Base-by-base conservation (phyloP, 2,888 invertebrate genomes). In the Ophion ventricosus region DNA sequence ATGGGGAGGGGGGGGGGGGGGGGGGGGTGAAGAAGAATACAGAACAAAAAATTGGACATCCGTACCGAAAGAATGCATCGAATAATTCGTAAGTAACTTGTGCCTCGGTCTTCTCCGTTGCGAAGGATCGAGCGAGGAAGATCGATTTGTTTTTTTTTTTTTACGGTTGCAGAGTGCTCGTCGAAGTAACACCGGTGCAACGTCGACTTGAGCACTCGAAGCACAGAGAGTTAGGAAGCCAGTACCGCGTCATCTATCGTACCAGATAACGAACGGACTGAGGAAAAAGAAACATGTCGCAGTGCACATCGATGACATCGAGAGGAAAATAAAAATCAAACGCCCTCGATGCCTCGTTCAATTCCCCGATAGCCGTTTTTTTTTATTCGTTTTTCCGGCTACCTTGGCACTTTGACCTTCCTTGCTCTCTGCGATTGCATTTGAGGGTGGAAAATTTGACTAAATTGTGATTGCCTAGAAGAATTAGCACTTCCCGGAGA, bases 121-220 rank as follows among this genome's bases (percentile, higher is more conserved):
- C 25, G 79, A 49, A 84, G 82, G 88, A 80, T 83, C 84, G 66
- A 82, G 87, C 87, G 87, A 88, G 89, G 87, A 88, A 88, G 85
- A 89, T 90, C 90, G 88, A 90, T 87, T 43, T 7, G 3, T 5
- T 43, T 11, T 43, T 43, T 43, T 43, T 43, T 43, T 14, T 87
- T 88, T 85, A 87, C 86, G 80, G 63, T 67, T 79, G 43, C 8
- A 84, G 90, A 92, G 89, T 92, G 88, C 90, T 87, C 91, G 91
- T 91, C 91, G 88, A 91, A 88, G 91, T 87, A 87, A 87, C 85
- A 83, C 67, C 83, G 69, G 78, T 86, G 56, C 43, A 67, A 85
- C 90, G 90, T 91, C 90, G 90, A 91, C 90, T 80, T 75, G 89
- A 88, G 91, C 89, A 91, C 90, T 91, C 91, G 72, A 74, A 63